Conservation (phyloP, 2,797 vertebrate genomes). For the Mycteria americana region DNA sequence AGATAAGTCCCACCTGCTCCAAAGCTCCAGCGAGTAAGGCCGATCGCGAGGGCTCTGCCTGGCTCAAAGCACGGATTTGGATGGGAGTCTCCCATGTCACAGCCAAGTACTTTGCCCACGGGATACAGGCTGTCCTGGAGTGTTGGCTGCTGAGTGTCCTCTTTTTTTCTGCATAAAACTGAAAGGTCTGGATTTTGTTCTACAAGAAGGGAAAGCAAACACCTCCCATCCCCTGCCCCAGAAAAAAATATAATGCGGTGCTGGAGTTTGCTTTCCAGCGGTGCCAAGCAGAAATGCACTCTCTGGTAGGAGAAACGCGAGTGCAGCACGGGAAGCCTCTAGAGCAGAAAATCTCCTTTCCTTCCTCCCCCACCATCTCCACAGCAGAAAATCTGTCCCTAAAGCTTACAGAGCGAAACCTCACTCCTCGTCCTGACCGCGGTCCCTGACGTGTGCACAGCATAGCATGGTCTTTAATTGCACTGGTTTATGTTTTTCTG, state of each 20-base stretch:
- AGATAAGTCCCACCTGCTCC: background rate
- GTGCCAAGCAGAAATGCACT: background rate
- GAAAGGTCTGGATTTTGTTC: background rate
- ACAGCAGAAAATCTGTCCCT: background rate
- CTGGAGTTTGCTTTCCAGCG: background rate
- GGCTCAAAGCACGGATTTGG: background rate
- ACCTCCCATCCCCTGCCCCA: background rate
- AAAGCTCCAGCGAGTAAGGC: background rate
- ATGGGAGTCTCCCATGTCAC: rapidly evolving
- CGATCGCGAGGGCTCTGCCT: rapidly evolving
- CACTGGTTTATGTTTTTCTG: background rate
- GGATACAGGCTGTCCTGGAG: background rate
- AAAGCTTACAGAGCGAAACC: background rate
- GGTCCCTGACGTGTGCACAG: background rate
- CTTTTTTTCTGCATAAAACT: background rate
- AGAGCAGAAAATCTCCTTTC: background rate
- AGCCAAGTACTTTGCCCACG: background rate
- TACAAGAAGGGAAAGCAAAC: background rate
- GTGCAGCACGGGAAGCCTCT: rapidly evolving
- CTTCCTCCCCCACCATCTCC: background rate
- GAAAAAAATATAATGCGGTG: too few species aligned
- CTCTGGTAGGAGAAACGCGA: rapidly evolving
- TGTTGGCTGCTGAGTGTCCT: background rate
- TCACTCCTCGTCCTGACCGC: rapidly evolving
- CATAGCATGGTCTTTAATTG: background rate